phyloP scores from a whole-genome alignment of 1,140 invertebrate genomes.

The Lepidotrigona ventralis region DNA sequence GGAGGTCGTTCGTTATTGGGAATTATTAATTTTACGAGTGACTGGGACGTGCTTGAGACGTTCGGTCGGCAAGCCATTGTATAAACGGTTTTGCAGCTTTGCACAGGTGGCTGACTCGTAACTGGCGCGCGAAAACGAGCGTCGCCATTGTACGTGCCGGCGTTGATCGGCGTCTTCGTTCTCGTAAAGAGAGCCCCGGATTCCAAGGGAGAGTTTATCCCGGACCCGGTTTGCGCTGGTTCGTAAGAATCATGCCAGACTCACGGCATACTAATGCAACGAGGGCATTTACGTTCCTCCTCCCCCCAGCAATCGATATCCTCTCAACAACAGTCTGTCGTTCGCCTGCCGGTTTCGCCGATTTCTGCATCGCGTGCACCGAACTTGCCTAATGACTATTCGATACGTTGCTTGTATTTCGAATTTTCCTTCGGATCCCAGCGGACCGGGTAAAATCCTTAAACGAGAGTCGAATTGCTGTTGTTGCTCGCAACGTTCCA shows the following conservation, averaged over 20 bases:
- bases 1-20: conserved; percentile 30
- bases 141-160: conserved; percentile 51
- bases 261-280: conserved; percentile 35
- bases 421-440: neutral
- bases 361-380: neutral
- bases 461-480: conserved; percentile 16
- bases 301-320: conserved; percentile 34
- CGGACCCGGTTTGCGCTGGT: conserved; percentile 10
- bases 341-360: neutral
- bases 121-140: conserved; percentile 48
- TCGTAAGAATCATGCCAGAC: conserved; percentile 44
- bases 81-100: conserved; percentile 52
- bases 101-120: conserved; percentile 60
- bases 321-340: conserved; percentile 10
- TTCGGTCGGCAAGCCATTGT: conserved; percentile 29
- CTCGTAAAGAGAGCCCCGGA: conserved; percentile 24
- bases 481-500: neutral
- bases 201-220: conserved; percentile 24
- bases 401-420: conserved; percentile 11
- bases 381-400: conserved; percentile 18
- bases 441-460: neutral
- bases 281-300: conserved; percentile 15
- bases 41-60: conserved; percentile 34
- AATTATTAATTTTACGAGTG: conserved; percentile 60
- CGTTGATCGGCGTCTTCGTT: conserved; percentile 45